A percentile compares a stretch with the other conserved stretches of the same genome.
phyloP scores from a whole-genome alignment of 2,888 invertebrate species.

The Pachycephus smyrnensis region DNA sequence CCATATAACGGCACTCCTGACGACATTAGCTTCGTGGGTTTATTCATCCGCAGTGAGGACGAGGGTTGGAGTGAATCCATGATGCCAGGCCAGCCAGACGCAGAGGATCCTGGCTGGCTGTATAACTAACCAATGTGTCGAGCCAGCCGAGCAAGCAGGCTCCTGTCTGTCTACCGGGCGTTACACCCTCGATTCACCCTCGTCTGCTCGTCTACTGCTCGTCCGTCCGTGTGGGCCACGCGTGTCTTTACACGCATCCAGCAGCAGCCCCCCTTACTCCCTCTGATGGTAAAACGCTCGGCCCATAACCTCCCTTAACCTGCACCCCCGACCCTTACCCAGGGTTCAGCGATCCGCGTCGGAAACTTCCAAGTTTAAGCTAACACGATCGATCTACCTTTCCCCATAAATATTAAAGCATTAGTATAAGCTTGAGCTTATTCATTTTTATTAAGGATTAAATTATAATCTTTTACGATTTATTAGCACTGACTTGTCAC shows the following conservation, averaged over 20 bases:
- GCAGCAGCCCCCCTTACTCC: conserved; percentile 9
- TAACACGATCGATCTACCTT: not conserved
- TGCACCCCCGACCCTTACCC: conserved; percentile 38
- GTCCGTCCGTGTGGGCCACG: conserved; percentile 14
- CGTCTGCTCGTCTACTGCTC: conserved; percentile 28
- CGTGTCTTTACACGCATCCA: conserved; percentile 24
- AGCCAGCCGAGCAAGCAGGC: conserved; percentile 18
- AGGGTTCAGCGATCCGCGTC: conserved; percentile 20
- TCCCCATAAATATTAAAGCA: not conserved
- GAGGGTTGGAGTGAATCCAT: conserved; percentile 20
- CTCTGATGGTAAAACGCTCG: conserved; percentile 8
- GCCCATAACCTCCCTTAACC: conserved; percentile 32
- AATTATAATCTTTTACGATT: not conserved
- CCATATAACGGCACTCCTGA: conserved; percentile 6
- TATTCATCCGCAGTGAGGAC: conserved; percentile 44
- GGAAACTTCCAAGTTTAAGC: not conserved
- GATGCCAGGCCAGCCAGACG: conserved; percentile 6
- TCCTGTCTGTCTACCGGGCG: conserved; percentile 28
- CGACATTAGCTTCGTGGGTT: conserved; percentile 27
- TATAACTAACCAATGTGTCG: conserved; percentile 37
- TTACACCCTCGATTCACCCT: conserved; percentile 24
- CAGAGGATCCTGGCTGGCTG: conserved; percentile 37
- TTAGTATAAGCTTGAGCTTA: not conserved
- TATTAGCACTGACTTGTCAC: not conserved
- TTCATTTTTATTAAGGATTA: not conserved